Evolutionary conservation across 2,113 vertebrate species (phyloP), one percentile per base, ranked within the genome.

Genomic region (Antechinus flavipes): DNA sequence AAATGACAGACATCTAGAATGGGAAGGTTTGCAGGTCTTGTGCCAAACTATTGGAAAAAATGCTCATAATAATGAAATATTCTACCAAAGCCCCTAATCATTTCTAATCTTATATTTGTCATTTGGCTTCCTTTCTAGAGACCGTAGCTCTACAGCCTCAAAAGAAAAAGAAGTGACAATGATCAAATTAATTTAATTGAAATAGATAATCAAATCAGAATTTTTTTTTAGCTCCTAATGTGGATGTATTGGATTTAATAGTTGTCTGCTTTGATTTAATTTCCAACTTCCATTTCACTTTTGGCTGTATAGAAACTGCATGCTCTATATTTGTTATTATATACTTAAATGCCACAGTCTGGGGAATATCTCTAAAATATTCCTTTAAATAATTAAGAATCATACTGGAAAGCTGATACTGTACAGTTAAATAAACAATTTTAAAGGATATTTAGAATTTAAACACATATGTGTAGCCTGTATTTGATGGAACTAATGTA

Each of bases 311-410:
- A 93, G 56, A 95, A 54, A 55, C 4, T 92, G n/a, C 61, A 46
- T 22, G 4, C 25, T 68, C 35, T 94, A 93, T 49, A 46, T 95
- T 92, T 92, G 30, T 91, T 90, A 12, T 12, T 58, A 9, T 68
- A n/a, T 2, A 50, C 84, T 95, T 96, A 90, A 95, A 96, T 93
- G 55, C 4, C 93, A 19, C 47, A 68, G 16, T 8, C 2, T 68
- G n/a, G 95, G 54, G 94, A 93, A 93, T 52, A 23, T 90, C 91
- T 96, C 96, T 8, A 76, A 96, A 91, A 95, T 24, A 54, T 68
- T 93, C 9, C 90, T 92, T 95, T 92, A 90, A 95, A 96, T 84
- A 94, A 92, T 95, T 89, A 94, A 50, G 56, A 55, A 93, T 53
- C 25, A 92, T 92, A 22, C 11, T 68, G 22, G n/a, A 95, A 93